phyloP scores from a whole-genome alignment of 1,140 invertebrate species.

The Neocloeon triangulifer region DNA sequence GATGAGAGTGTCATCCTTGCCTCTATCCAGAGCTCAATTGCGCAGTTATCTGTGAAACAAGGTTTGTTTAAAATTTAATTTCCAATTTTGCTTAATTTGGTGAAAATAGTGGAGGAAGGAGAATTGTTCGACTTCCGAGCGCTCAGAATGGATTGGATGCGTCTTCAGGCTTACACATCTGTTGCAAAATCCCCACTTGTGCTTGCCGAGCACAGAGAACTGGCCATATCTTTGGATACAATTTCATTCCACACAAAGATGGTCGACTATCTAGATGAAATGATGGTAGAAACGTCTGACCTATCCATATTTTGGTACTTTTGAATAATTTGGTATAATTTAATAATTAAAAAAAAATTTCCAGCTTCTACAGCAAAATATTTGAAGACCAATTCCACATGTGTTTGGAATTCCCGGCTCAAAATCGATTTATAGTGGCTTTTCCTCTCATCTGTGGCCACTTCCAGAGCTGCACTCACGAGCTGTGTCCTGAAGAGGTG shows the following conservation, averaged over 20 bases:
- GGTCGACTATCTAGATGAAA: conserved; percentile 95
- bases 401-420: conserved; percentile 94
- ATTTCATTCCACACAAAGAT: conserved; percentile 94
- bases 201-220: conserved; percentile 63
- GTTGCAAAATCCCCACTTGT: conserved; percentile 58
- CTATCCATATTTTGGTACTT: conserved; percentile 76
- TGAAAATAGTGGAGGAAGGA: conserved; percentile 65
- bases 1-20: conserved; percentile 88
- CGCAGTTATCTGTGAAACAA: conserved; percentile 76
- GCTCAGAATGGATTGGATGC: conserved; percentile 89
- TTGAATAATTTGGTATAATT: conserved; percentile 3
- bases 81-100: background rate
- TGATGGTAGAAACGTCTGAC: conserved; percentile 90
- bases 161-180: conserved; percentile 87
- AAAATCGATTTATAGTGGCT: conserved; percentile 91
- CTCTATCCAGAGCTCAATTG: conserved; percentile 76
- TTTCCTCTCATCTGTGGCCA: conserved; percentile 96
- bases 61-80: conserved; percentile 19
- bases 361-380: conserved; percentile 81
- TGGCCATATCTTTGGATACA: conserved; percentile 84
- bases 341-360: conserved; percentile 4
- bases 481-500: conserved; percentile 92
- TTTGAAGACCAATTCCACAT: conserved; percentile 97
- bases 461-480: conserved; percentile 94
- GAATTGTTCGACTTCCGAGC: conserved; percentile 90